Base-by-base conservation (phyloP, 1,140 invertebrate genomes). In the Drosophila miranda region DNA sequence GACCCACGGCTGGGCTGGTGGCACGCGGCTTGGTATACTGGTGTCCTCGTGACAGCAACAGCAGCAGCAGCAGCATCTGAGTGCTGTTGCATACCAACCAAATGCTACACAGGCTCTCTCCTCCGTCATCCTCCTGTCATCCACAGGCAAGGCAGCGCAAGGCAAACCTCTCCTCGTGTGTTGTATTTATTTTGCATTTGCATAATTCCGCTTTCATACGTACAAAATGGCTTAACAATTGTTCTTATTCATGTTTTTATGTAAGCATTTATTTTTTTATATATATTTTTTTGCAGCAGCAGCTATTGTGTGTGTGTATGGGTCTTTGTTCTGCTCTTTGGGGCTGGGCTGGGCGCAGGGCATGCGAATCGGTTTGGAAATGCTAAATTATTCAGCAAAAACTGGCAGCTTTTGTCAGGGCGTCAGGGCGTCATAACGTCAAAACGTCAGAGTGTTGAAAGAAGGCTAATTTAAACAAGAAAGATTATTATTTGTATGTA, bases 331-430 rank as follows among this genome's bases (percentile, higher is more conserved):
- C 77, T 69, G 21, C 45, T 50, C 53, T 54, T 54, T 53, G 6
- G 51, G 28, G 54, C 49, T 57, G 50, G 44, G 53, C 61, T 59
- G 21, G 54, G 45, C 3, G 3, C 11, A 13, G 34, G 34, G 34
- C 9, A 1, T 38, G 34, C 34, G 34, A 38, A 38, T 38, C 34
- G 34, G 38, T 50, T 81, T 81, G 76, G 63, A 81, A 81, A 81
- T 81, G 79, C 67, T 80, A 81, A 81, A 81, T 81, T 80, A 81
- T 81, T 81, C 54, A 58, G 59, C 38, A 51, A 64, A 64, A 79
- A 60, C 63, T 74, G 55, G 57, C 19, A 72, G 57, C 75, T 68
- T 75, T 80, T 75, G 77, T 72, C n/a, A n/a, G n/a, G n/a, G n/a
- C n/a, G n/a, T n/a, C n/a, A n/a, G n/a, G n/a, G n/a, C n/a, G n/a